Base-by-base conservation (phyloP, 92 coral and sea anemone species). In the Paragorgia papillata region DNA sequence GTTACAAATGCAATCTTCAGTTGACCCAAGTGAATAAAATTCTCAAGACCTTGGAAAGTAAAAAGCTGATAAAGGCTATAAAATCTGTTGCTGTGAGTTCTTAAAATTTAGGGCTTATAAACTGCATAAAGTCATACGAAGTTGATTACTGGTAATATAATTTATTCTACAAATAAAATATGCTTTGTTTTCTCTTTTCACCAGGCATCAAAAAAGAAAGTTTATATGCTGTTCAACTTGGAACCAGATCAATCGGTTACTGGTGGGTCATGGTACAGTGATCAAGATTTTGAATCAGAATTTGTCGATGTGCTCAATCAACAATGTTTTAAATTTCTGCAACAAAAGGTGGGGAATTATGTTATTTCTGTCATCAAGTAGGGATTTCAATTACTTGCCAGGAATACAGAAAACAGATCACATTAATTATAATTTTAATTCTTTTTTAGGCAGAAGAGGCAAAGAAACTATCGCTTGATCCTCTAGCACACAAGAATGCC, bases 251-350 rank as follows among this genome's bases (percentile, higher is more conserved):
- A 82, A 33, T 79, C 98, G 29, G 98, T 94, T 24, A 94, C 98
- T 27, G 98, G 98, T 8, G 98, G 98, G 18, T 96, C 98, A 3
- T 94, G 98, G 98, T 94, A 94, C 76, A 94, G 98, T 68, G 98
- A 94, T 57, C 98, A 94, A 66, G 98, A 94, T 75, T 94, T 94
- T 85, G 98, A 94, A 66, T 90, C 98, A 2, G 98, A 94, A 84
- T 94, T 94, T 89, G 98, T 94, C 0, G 98, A 94, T 50, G 97
- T 94, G 62, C 84, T 94, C 0, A 94, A 90, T 63, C 98, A 94
- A 62, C 98, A 94, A 54, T 93, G 97, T 81, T 90, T 88, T 82
- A 93, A 93, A 80, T 94, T 75, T 43, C 76, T 94, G 17, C 88
- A 94, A 55, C 97, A 91, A 62, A 91, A 89, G 97, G 98, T 94